Evolutionary conservation across 2,113 vertebrate genomes (phyloP).

Genomic region (Ceyx cyanopectus): DNA sequence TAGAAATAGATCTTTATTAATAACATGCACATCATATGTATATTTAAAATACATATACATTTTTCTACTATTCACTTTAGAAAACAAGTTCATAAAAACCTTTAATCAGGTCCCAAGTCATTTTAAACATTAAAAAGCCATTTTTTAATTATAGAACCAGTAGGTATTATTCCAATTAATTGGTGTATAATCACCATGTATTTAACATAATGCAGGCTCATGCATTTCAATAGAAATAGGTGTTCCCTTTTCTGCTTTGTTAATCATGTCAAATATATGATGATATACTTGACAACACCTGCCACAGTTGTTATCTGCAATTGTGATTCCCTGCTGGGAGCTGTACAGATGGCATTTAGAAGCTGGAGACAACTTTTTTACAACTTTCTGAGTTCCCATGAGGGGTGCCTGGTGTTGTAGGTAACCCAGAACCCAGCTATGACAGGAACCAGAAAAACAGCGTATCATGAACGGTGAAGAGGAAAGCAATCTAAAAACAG

Average conservation of each 20-base stretch:
- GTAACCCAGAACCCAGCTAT: neutral
- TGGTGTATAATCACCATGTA: constrained; percentile 71
- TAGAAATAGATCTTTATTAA: constrained; percentile 82
- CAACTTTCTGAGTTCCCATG: neutral
- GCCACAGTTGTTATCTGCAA: constrained; percentile 33
- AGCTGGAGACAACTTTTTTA: constrained; percentile 47
- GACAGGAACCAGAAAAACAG: neutral
- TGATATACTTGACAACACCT: constrained; percentile 71
- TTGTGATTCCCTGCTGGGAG: constrained; percentile 56
- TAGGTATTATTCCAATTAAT: constrained; percentile 65
- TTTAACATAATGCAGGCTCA: constrained; percentile 55
- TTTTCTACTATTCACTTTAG: constrained; percentile 78
- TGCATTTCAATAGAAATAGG: constrained; percentile 63
- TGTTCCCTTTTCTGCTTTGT: constrained; percentile 62
- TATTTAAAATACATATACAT: constrained; percentile 81
- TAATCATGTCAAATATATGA: constrained; percentile 63
- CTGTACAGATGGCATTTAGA: constrained; percentile 58
- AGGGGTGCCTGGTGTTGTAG: neutral
- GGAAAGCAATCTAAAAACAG: constrained; percentile 2
- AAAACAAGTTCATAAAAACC: constrained; percentile 80
- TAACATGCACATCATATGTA: constrained; percentile 74
- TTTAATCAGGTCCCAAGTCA: constrained; percentile 73
- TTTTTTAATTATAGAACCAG: constrained; percentile 65
- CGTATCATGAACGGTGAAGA: neutral
- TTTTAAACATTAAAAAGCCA: constrained; percentile 77